Conservation (phyloP, 1,140 invertebrate genomes). For the Maconellicoccus hirsutus region DNA sequence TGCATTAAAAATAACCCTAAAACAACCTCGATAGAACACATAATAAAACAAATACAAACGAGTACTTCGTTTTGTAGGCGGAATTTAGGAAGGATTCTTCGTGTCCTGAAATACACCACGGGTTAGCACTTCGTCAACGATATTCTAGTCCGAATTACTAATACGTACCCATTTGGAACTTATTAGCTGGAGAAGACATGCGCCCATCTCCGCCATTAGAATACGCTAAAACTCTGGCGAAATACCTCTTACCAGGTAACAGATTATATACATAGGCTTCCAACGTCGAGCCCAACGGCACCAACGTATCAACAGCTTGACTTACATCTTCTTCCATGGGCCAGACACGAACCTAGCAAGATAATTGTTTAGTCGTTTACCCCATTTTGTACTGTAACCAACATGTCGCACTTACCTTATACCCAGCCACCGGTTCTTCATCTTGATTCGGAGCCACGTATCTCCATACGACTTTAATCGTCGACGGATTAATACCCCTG, state of each 20-base stretch:
- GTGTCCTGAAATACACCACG: no score
- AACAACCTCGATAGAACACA: no score
- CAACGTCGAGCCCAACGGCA: conserved; percentile 59
- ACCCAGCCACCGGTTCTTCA: conserved; percentile 88
- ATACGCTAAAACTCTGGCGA: conserved; percentile 79
- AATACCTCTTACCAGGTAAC: conserved; percentile 73
- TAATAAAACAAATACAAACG: no score
- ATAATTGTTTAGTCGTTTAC: conserved; percentile 15
- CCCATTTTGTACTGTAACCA: no score
- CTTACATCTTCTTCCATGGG: conserved; percentile 85
- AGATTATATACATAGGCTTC: conserved; percentile 66
- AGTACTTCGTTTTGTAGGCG: no score
- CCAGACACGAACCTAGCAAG: conserved; percentile 69
- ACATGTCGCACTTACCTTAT: conserved; percentile 61
- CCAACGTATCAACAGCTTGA: conserved; percentile 72
- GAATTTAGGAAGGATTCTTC: no score
- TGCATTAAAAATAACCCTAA: no score
- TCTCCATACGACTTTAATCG: conserved; percentile 78
- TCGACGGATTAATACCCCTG: conserved; percentile 67
- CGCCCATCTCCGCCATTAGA: conserved; percentile 89
- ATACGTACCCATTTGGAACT: conserved; percentile 65
- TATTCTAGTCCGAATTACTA: no score
- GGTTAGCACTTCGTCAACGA: no score
- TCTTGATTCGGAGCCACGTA: conserved; percentile 77
- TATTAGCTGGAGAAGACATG: conserved; percentile 82